phyloP scores from a whole-genome alignment of 1,140 invertebrate species.

The Psilanteris sp. region DNA sequence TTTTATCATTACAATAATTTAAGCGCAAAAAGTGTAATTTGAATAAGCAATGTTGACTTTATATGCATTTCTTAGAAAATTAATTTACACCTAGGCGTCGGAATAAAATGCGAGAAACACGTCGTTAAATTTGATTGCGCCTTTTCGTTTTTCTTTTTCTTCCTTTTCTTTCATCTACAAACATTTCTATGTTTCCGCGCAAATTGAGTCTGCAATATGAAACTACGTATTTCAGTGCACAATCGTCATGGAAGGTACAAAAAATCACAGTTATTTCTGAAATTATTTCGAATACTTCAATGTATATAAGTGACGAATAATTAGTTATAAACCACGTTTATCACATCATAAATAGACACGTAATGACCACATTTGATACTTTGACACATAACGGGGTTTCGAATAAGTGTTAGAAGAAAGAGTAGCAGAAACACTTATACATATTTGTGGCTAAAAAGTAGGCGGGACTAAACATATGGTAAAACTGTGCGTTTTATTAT shows the following conservation, averaged over 20 bases:
- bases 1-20: conserved; percentile 28
- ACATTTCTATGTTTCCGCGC: conserved; percentile 1
- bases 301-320: conserved; percentile 23
- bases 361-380: conserved; percentile 56
- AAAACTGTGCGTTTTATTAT: conserved; percentile 22
- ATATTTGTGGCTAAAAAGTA: not conserved
- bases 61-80: conserved; percentile 6
- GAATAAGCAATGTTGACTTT: conserved; percentile 13
- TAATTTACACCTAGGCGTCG: conserved; percentile 26
- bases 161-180: not conserved
- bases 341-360: conserved; percentile 51
- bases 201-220: conserved; percentile 40
- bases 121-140: no score
- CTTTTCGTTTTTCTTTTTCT: not conserved
- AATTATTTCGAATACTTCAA: conserved; percentile 34
- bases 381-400: conserved; percentile 49
- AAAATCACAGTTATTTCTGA: conserved; percentile 13
- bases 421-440: conserved; percentile 20
- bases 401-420: conserved; percentile 12
- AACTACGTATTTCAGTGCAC: conserved; percentile 28
- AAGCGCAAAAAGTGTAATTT: conserved; percentile 16
- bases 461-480: not conserved
- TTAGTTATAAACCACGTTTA: conserved; percentile 57
- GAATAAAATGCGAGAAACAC: no score
- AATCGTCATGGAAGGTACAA: conserved; percentile 17